These are phyloP conservation scores for Dolichoris vasculosae DNA, from an alignment of 1,140 invertebrate species.

Conservation along the genomic window DNA sequence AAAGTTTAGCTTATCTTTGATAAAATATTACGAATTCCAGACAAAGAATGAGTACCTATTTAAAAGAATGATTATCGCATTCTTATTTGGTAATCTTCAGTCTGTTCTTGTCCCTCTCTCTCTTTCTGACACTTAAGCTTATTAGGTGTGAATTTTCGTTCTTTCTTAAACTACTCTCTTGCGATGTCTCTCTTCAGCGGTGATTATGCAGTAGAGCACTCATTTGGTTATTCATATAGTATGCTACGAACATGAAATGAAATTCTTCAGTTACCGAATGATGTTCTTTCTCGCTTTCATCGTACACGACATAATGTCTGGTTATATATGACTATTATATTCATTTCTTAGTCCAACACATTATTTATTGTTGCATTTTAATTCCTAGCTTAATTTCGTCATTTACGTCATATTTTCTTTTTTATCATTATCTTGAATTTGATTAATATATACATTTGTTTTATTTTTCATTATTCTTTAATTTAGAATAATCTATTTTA, in stretches of 20 bases:
- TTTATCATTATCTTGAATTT: too few species aligned
- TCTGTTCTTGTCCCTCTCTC: background rate
- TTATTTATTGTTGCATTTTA: background rate
- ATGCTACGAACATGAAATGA: background rate
- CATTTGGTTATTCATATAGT: slow-evolving; percentile 7
- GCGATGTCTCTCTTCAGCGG: background rate
- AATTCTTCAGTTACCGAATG: background rate
- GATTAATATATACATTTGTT: too few species aligned
- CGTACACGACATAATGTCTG: background rate
- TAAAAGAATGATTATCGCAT: background rate
- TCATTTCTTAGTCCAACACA: background rate
- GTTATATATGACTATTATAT: background rate
- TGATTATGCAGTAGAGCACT: slow-evolving; percentile 6
- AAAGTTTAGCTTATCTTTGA: background rate
- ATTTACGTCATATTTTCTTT: too few species aligned
- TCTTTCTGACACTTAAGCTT: background rate
- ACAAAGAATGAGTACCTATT: background rate
- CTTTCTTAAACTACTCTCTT: background rate
- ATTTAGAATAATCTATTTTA: too few species aligned
- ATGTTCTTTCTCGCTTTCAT: background rate
- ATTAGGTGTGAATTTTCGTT: background rate
- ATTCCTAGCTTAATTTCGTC: too few species aligned
- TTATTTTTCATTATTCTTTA: too few species aligned
- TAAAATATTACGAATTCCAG: background rate
- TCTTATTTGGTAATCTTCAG: background rate